Conservation (phyloP, 2,888 invertebrate genomes). For the Ctena decussata region DNA sequence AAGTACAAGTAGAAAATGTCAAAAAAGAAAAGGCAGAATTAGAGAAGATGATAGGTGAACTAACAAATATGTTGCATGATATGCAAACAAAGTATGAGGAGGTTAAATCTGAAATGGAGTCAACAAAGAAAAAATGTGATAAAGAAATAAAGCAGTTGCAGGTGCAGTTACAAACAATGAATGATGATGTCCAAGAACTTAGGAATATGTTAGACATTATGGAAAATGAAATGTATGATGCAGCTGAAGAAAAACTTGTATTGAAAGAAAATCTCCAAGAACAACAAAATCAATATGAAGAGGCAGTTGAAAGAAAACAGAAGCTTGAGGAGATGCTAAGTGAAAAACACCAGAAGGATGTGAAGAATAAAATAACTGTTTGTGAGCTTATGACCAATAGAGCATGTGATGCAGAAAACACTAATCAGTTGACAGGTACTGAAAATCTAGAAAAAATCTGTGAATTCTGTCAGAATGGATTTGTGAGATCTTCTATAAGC, state of each 20-base stretch:
- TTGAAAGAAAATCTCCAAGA: constrained; percentile 61
- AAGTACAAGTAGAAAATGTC: constrained; percentile 20
- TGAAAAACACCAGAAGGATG: constrained; percentile 65
- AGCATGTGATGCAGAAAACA: background rate
- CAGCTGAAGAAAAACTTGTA: constrained; percentile 57
- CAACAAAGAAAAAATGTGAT: constrained; percentile 67
- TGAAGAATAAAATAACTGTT: constrained; percentile 52
- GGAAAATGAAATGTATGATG: constrained; percentile 65
- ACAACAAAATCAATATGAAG: constrained; percentile 51
- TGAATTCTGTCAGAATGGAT: background rate
- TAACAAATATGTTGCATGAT: constrained; percentile 58
- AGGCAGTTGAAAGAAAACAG: constrained; percentile 57
- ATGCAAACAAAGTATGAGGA: constrained; percentile 71
- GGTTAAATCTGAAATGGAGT: constrained; percentile 68
- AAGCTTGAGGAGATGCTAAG: constrained; percentile 54
- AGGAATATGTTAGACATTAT: constrained; percentile 65
- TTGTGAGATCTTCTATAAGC: background rate
- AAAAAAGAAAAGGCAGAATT: constrained; percentile 48
- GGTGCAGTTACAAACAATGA: constrained; percentile 65
- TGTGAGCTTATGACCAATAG: background rate
- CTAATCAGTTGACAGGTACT: background rate
- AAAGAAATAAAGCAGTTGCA: constrained; percentile 68
- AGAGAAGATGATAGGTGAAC: constrained; percentile 46
- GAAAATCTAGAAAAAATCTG: background rate
- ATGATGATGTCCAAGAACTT: constrained; percentile 67